phyloP scores from a whole-genome alignment of 2,797 vertebrate genomes.

The Natrix natrix region DNA sequence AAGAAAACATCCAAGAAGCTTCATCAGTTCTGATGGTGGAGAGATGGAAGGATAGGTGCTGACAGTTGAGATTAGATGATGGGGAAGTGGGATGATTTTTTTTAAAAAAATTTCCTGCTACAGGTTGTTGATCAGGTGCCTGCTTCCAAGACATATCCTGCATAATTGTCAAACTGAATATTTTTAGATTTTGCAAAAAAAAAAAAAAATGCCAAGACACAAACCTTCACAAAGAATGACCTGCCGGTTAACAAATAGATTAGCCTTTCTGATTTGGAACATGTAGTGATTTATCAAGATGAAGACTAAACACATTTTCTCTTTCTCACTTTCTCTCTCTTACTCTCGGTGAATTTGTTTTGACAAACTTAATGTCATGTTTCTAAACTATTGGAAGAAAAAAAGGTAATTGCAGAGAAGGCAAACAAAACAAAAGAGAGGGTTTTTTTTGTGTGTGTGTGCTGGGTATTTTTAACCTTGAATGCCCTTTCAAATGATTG shows the following conservation, averaged over 20 bases:
- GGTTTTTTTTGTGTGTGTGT: not conserved
- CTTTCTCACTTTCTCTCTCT: not conserved
- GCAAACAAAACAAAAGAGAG: not conserved
- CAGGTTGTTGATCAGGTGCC: not conserved
- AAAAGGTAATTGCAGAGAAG: not conserved
- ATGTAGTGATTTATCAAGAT: conserved; percentile 8
- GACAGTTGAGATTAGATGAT: too few relatives aligned
- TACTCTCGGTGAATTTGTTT: conserved; percentile 13
- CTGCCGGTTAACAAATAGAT: conserved; percentile 20
- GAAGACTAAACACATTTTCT: not conserved
- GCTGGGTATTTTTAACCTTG: not conserved
- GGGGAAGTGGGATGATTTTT: too few relatives aligned
- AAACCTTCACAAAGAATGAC: conserved; percentile 25
- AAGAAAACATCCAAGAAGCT: too few relatives aligned
- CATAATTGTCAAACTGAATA: conserved; percentile 2
- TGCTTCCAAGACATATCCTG: conserved; percentile 35
- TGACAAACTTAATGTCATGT: not conserved
- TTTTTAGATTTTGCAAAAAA: conserved; percentile 26
- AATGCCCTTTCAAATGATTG: not conserved
- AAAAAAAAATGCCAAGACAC: not conserved
- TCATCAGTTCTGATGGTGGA: too few relatives aligned
- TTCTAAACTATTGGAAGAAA: not conserved
- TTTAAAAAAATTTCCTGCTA: not conserved
- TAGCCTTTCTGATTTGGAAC: not conserved
- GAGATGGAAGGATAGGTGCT: too few relatives aligned